phyloP scores from a whole-genome alignment of 2,888 invertebrate genomes.

The Tenthredo scrophulariae region DNA sequence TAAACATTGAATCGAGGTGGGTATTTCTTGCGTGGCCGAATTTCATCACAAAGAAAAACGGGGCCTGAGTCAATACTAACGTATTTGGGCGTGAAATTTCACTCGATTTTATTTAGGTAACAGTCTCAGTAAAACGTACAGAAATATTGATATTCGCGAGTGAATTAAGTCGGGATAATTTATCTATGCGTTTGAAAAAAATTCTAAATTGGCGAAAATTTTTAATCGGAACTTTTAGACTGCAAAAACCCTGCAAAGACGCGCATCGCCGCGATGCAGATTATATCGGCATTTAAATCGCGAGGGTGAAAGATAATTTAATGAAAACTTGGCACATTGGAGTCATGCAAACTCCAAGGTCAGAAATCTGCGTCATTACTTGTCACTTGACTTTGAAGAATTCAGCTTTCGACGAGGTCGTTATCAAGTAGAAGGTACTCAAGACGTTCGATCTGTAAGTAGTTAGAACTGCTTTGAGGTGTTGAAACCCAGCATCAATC shows the following conservation, averaged over 20 bases:
- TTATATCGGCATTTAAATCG: background rate
- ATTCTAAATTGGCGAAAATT: background rate
- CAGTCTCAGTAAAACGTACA: too few relatives aligned
- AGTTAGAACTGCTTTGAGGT: background rate
- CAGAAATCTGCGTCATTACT: constrained; percentile 17
- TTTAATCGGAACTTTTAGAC: background rate
- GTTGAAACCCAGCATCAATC: background rate
- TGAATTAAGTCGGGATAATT: background rate
- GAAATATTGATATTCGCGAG: too few relatives aligned
- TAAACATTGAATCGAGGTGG: background rate
- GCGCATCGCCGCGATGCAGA: background rate
- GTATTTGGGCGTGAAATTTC: too few relatives aligned
- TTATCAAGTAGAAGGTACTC: constrained; percentile 9
- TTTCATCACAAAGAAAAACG: background rate
- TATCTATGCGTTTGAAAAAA: background rate
- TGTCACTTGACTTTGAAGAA: constrained; percentile 26
- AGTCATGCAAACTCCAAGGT: constrained; percentile 9
- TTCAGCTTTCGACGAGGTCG: constrained; percentile 11
- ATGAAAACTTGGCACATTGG: constrained; percentile 18
- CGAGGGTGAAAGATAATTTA: constrained; percentile 7
- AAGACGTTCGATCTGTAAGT: constrained; percentile 3
- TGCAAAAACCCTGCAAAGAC: background rate
- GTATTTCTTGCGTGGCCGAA: background rate
- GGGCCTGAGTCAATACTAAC: background rate
- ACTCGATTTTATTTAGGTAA: too few relatives aligned